Evolutionary conservation across 2,797 vertebrate genomes (phyloP), one percentile per base, ranked within the genome.

Genomic region (Tiaroga cobitis): DNA sequence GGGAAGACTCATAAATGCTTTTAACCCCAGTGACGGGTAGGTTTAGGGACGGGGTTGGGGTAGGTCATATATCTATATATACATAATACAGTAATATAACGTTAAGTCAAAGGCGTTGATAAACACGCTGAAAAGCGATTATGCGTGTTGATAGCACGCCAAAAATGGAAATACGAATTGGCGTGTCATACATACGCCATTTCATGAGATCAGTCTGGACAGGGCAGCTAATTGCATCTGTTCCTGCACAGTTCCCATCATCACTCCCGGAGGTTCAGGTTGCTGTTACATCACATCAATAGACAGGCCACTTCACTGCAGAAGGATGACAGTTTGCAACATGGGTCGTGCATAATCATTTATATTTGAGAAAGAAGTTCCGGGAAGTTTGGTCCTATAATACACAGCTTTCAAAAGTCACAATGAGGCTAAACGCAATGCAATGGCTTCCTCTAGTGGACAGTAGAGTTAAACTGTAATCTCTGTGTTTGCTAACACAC

Each of bases 191-290:
- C n/a, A n/a, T n/a, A n/a, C n/a, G n/a, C n/a, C n/a, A n/a, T n/a
- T n/a, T n/a, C n/a, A n/a, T n/a, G n/a, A n/a, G n/a, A n/a, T n/a
- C n/a, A n/a, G n/a, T n/a, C n/a, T n/a, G n/a, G n/a, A n/a, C n/a
- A 72, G 80, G 13, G 34, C 6, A 75, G 51, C 26, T 87, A 87
- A 90, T 86, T 79, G 84, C 68, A 80, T 80, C 81, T 88, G 79
- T 87, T 90, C 81, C 89, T 86, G 80, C 77, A 65, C 61, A 73
- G 80, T 56, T 75, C 41, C 7, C 80, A 81, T 81, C 80, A 34
- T 78, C 83, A 26, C 29, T 10, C 70, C 75, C 5, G 49, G 65
- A 85, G 84, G 83, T 56, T 82, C 63, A 88, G 87, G n/a, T n/a
- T n/a, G n/a, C n/a, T n/a, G n/a, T n/a, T 49, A 72, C 83, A 75